Conservation (phyloP, 2,888 invertebrate species). For the Cetonia aurata region DNA sequence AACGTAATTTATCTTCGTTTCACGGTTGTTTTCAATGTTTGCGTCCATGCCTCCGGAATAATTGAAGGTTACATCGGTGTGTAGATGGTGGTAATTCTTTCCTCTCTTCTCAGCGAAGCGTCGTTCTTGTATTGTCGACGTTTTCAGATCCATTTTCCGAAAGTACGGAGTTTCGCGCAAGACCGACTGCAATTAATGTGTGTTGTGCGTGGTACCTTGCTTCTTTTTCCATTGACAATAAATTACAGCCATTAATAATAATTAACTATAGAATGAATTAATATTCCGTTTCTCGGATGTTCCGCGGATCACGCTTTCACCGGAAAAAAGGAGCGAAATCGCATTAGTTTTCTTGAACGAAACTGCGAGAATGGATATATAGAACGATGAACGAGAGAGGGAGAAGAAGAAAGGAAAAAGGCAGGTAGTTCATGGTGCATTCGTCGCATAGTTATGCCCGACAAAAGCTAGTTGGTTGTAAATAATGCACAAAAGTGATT, state of each 20-base stretch:
- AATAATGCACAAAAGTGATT: conserved; percentile 43
- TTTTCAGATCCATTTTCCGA: neutral
- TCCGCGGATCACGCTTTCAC: conserved; percentile 3
- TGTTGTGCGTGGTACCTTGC: too few relatives aligned
- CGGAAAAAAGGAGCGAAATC: conserved; percentile 19
- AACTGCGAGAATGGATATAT: neutral
- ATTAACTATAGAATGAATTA: too few relatives aligned
- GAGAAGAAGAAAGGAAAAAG: too few relatives aligned
- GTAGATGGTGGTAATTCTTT: conserved; percentile 45
- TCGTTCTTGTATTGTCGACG: neutral
- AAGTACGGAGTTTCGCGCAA: too few relatives aligned
- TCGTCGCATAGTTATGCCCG: neutral
- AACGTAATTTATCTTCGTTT: conserved; percentile 67
- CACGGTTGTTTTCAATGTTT: conserved; percentile 64
- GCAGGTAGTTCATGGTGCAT: neutral
- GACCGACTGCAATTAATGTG: too few relatives aligned
- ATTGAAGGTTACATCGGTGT: conserved; percentile 58
- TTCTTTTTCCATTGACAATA: too few relatives aligned
- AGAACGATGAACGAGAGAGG: too few relatives aligned
- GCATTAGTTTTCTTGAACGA: conserved; percentile 25
- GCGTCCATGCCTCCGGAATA: conserved; percentile 59
- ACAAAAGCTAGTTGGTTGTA: conserved; percentile 31
- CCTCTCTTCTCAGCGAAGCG: conserved; percentile 1
- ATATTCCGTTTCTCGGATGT: conserved; percentile 8
- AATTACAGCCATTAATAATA: too few relatives aligned